Conservation (phyloP, 2,888 invertebrate genomes). For the Ellobium chinense region DNA sequence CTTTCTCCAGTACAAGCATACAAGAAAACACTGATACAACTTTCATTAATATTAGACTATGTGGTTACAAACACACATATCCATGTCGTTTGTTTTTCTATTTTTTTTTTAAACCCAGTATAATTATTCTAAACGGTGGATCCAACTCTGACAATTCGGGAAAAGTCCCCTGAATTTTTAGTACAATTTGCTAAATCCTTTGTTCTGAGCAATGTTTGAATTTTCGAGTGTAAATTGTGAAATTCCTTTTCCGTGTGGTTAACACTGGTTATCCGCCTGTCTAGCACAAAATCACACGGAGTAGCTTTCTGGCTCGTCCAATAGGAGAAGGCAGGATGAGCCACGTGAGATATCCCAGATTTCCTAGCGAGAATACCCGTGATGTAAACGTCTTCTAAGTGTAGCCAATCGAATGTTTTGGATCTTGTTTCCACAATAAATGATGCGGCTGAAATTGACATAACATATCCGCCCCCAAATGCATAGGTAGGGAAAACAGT, state of each 20-base stretch:
- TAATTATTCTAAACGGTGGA: too few relatives aligned
- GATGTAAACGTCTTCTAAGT: slow-evolving; percentile 58
- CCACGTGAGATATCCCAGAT: slow-evolving; percentile 48
- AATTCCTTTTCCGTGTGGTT: slow-evolving; percentile 48
- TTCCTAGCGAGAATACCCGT: slow-evolving; percentile 55
- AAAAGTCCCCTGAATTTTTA: too few relatives aligned
- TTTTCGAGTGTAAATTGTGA: not conserved
- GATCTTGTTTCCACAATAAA: slow-evolving; percentile 31
- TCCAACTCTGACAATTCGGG: too few relatives aligned
- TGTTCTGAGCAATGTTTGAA: not conserved
- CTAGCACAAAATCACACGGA: slow-evolving; percentile 51
- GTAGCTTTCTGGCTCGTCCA: slow-evolving; percentile 53
- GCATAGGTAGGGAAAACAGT: slow-evolving; percentile 53
- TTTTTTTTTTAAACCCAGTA: too few relatives aligned
- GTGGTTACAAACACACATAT: too few relatives aligned
- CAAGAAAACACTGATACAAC: too few relatives aligned
- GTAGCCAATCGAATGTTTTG: slow-evolving; percentile 39
- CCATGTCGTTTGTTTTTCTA: too few relatives aligned
- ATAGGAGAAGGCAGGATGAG: slow-evolving; percentile 53
- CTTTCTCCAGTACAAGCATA: too few relatives aligned
- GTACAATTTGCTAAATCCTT: not conserved
- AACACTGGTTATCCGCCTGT: slow-evolving; percentile 50
- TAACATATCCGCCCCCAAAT: slow-evolving; percentile 57
- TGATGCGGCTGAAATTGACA: slow-evolving; percentile 46
- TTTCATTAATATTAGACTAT: too few relatives aligned